Evolutionary conservation across 2,113 vertebrate species (phyloP), one percentile per base, ranked within the genome.

Genomic region (Podarcis cretensis): DNA sequence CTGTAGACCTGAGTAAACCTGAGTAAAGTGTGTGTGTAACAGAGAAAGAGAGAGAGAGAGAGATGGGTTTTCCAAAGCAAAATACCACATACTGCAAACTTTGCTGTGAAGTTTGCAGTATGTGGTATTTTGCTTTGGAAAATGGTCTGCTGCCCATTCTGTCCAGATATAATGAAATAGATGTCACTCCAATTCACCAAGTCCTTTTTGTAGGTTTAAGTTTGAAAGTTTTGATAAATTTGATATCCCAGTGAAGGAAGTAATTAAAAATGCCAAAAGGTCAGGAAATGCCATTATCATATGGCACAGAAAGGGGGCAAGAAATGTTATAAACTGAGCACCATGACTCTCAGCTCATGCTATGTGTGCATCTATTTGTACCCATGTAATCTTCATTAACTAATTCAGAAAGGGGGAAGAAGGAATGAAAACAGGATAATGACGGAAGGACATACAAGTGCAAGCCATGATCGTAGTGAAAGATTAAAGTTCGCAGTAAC

Each of bases 401-500:
- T 25, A 87, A 89, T 86, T 85, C 0, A 84, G 74, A 82, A 93
- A 63, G 89, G 88, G 84, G 89, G 93, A 76, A 92, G 73, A 92
- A 95, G 92, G 94, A 95, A 94, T 92, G 92, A 92, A 90, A 89
- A 90, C 91, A 92, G 93, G 91, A 90, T 90, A 94, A 96, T 93
- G 94, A 90, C 89, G 91, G 87, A 91, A 89, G 95, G 94, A 92
- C 94, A 95, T 91, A 95, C 89, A 89, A 77, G 92, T 93, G 93
- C 93, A 90, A 91, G 90, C 71, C 90, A 1, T 94, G 94, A 94
- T 48, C 85, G 84, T 92, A 93, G 90, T 93, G 92, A 92, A 96
- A 97, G 97, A 97, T 97, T 96, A 97, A 97, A 97, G 96, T 96
- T 92, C 85, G 23, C 90, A 95, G 92, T 90, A 74, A 94, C 96